phyloP scores from a whole-genome alignment of 2,888 invertebrate genomes.

The Ophion ventricosus region DNA sequence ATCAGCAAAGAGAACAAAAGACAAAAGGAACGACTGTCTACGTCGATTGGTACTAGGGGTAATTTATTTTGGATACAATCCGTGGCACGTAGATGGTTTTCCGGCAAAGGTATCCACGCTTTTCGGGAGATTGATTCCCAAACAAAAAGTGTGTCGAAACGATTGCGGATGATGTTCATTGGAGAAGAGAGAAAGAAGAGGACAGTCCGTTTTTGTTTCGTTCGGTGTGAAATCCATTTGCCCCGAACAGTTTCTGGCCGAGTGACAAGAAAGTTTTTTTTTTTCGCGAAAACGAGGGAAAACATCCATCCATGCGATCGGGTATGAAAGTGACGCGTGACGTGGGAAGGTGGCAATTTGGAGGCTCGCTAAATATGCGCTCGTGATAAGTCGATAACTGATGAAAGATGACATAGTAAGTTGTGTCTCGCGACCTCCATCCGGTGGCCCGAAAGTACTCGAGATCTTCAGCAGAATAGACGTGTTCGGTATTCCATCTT shows the following conservation, averaged over 20 bases:
- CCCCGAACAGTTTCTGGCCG: conserved; percentile 12
- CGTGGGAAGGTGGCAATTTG: background rate
- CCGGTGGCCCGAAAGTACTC: background rate
- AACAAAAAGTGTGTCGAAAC: conserved; percentile 12
- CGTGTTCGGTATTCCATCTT: conserved; percentile 15
- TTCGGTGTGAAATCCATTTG: conserved; percentile 12
- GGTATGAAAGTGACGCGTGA: conserved; percentile 19
- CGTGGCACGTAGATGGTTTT: conserved; percentile 12
- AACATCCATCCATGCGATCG: conserved; percentile 9
- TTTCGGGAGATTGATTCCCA: background rate
- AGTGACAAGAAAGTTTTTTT: conserved; percentile 30
- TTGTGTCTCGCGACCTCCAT: conserved; percentile 16
- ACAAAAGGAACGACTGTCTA: background rate
- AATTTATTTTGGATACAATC: background rate
- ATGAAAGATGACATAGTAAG: conserved; percentile 23
- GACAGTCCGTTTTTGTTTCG: background rate
- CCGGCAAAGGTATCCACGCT: background rate
- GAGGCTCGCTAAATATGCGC: conserved; percentile 16
- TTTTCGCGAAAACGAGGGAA: background rate
- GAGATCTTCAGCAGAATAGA: background rate
- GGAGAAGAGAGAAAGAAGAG: background rate
- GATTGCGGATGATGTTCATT: conserved; percentile 7
- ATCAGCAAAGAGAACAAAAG: background rate
- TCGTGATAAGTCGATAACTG: conserved; percentile 45
- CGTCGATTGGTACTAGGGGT: background rate